A percentile compares a stretch with the other conserved stretches of the same genome.
Conservation (phyloP, 2,888 invertebrate genomes). For the Anticlea derivata region DNA sequence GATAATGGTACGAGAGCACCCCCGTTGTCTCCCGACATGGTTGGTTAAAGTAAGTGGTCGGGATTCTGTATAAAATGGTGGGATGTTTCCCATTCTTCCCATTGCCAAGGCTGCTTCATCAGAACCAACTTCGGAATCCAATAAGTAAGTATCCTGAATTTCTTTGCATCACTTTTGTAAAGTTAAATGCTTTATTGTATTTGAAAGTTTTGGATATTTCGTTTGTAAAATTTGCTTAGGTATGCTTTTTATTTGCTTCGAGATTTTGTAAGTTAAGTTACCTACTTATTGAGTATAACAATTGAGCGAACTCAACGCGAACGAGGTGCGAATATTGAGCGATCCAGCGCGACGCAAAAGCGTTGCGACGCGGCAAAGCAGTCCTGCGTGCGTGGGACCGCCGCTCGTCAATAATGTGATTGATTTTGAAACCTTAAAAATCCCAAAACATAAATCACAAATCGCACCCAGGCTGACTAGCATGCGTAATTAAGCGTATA, state of each 20-base stretch:
- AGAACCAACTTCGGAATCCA: slow-evolving; percentile 38
- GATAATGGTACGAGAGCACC: slow-evolving; percentile 50
- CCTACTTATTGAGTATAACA: slow-evolving; percentile 1
- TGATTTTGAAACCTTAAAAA: too few relatives aligned
- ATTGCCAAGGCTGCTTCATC: slow-evolving; percentile 44
- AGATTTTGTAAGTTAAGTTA: background rate
- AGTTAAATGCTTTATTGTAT: slow-evolving; percentile 11
- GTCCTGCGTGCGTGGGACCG: too few relatives aligned
- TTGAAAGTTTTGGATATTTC: slow-evolving; percentile 14
- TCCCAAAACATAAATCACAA: too few relatives aligned
- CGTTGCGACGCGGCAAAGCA: too few relatives aligned
- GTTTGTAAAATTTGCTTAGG: slow-evolving; percentile 1
- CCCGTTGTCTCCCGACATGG: slow-evolving; percentile 55
- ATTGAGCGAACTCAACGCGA: too few relatives aligned
- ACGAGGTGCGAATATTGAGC: too few relatives aligned
- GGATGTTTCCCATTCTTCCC: slow-evolving; percentile 41
- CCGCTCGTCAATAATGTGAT: too few relatives aligned
- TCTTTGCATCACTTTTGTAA: slow-evolving; percentile 18
- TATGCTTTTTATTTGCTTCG: slow-evolving; percentile 6
- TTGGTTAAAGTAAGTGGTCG: slow-evolving; percentile 52
- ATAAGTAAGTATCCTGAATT: slow-evolving; percentile 44
- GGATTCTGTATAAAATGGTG: slow-evolving; percentile 59
- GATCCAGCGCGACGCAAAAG: too few relatives aligned
- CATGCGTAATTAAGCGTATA: too few relatives aligned
- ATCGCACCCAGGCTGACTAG: too few relatives aligned